phyloP scores from a whole-genome alignment of 1,140 invertebrate genomes.

The Macrocentrus cingulum region DNA sequence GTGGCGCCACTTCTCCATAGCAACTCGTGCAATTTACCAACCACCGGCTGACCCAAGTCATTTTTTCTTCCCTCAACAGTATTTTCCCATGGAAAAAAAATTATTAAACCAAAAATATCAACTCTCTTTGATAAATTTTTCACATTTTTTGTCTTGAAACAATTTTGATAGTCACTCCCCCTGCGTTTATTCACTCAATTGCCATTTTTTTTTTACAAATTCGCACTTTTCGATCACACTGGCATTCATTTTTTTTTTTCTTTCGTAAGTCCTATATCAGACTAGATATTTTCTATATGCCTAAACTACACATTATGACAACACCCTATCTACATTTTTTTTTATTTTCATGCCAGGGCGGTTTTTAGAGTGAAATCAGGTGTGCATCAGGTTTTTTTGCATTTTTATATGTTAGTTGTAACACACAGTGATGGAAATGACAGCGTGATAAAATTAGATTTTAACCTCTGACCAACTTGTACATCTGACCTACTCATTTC shows the following conservation, averaged over 20 bases:
- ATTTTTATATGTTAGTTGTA: neutral
- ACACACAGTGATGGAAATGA: neutral
- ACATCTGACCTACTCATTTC: neutral
- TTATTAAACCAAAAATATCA: no score
- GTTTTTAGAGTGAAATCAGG: neutral
- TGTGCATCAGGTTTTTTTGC: neutral
- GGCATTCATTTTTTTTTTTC: conserved; percentile 17
- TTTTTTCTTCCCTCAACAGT: conserved; percentile 4
- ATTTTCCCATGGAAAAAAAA: conserved; percentile 14
- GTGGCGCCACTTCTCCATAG: conserved; percentile 31
- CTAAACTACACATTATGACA: conserved; percentile 59
- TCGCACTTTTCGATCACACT: conserved; percentile 4
- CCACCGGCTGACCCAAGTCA: conserved; percentile 43
- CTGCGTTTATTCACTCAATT: no score
- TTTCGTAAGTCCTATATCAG: conserved; percentile 44
- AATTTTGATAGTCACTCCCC: no score
- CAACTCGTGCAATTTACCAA: conserved; percentile 55
- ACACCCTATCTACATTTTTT: conserved; percentile 57
- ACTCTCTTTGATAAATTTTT: no score
- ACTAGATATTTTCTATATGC: conserved; percentile 54
- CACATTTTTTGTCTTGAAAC: no score
- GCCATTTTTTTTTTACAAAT: neutral
- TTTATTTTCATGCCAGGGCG: neutral
- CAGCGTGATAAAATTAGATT: neutral
- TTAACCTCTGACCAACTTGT: neutral